These are phyloP conservation scores for Erpetoichthys calabaricus DNA, from an alignment of 2,797 vertebrate species.

Conservation along the genomic window DNA sequence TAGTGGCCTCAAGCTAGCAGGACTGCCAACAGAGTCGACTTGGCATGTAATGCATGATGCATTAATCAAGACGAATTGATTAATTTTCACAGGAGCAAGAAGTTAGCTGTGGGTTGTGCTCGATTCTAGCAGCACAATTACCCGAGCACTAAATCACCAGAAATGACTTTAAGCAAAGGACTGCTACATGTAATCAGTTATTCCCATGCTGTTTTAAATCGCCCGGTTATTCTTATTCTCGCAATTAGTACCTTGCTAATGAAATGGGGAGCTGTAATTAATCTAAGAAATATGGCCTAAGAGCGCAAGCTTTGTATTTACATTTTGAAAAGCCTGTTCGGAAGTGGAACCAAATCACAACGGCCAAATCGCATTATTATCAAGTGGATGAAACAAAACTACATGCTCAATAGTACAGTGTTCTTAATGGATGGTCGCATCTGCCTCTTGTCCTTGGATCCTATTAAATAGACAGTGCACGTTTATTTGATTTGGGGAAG, in stretches of 20 bases:
- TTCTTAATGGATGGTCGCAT: no score
- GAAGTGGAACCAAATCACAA: no score
- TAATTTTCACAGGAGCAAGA: constrained; percentile 46
- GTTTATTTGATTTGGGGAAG: no score
- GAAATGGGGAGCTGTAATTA: background rate
- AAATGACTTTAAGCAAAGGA: constrained; percentile 24
- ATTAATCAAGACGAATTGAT: constrained; percentile 63
- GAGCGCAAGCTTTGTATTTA: background rate
- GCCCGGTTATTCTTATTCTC: background rate
- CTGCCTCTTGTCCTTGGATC: no score
- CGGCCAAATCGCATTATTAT: no score
- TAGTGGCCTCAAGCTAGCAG: constrained; percentile 36
- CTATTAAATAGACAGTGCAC: no score
- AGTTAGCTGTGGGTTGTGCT: constrained; percentile 41
- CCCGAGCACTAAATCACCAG: constrained; percentile 21
- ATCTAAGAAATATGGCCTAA: constrained; percentile 1
- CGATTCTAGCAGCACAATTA: constrained; percentile 28
- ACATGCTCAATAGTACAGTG: no score
- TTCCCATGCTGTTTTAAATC: background rate
- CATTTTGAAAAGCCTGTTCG: no score
- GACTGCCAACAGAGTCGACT: constrained; percentile 36
- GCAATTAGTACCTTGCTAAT: constrained; percentile 1
- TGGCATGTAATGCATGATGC: constrained; percentile 38
- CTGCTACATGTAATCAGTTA: background rate
- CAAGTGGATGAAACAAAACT: no score